Base-by-base conservation (phyloP, 2,797 vertebrate genomes). In the Anableps anableps region DNA sequence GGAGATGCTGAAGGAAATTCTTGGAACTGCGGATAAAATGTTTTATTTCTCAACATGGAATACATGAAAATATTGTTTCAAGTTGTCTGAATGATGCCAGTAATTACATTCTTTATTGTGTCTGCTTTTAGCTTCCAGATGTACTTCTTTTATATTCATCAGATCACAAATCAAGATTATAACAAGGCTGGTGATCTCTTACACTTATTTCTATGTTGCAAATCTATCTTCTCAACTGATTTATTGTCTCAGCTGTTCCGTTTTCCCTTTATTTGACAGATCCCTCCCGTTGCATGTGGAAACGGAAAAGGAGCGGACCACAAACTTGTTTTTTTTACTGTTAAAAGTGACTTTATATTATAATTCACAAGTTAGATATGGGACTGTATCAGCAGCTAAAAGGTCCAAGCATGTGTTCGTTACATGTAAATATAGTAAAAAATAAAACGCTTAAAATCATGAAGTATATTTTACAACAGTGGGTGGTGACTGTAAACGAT, bases 1-100 rank as follows among this genome's bases (percentile, higher is more conserved):
- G 41, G 53, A 82, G 75, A 60, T 4, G 23, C 47, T 43, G 53
- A 36, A 16, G 76, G 43, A 84, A 66, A 79, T 72, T 74, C 68
- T 72, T 74, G 72, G 47, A 78, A 66, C 53, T 34, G 19, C 72
- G 62, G 75, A 81, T 68, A 76, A 45, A 76, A 77, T 10, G 11
- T 76, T 86, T 78, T 76, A 78, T 76, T 74, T 74, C 72, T 70
- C 45, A 73, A 83, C 72, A 50, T 47, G 14, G 82, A 48, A 71
- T n/a, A n/a, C 45, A 19, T 48, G 55, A 78, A 72, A 80, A 80
- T 66, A 34, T 74, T 51, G 41, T 79, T 80, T 85, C 62, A 81
- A 70, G 10, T 41, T 64, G 6, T 73, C 31, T 53, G 26, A 31
- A 36, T 34, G 60, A 41, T 72, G 62, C 51, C 77, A 80, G 72